Conservation (phyloP, 2,797 vertebrate species). For the Myripristis murdjan region DNA sequence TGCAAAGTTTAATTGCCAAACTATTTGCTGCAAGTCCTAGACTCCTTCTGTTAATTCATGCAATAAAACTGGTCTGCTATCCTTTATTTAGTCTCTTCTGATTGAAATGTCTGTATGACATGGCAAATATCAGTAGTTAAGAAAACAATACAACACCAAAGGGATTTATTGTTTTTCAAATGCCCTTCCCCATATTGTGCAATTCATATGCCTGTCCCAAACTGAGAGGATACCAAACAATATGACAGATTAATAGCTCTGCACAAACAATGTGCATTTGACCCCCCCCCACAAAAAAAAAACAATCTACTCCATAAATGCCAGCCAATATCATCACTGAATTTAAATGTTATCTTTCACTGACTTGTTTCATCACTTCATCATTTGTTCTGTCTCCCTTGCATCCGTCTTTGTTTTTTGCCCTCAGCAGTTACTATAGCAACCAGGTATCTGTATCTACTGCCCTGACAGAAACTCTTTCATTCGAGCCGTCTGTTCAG, state of each 20-base stretch:
- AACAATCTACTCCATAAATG: conserved; percentile 1
- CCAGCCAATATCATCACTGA: not conserved
- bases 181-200: not conserved
- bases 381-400: conserved; percentile 35
- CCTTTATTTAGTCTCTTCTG: no score
- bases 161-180: conserved; percentile 6
- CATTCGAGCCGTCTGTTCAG: conserved; percentile 41
- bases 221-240: not conserved
- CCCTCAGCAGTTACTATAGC: conserved; percentile 53
- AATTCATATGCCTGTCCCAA: not conserved
- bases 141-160: conserved; percentile 11
- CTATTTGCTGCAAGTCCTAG: no score
- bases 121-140: not conserved
- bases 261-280: conserved; percentile 4
- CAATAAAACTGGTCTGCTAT: no score
- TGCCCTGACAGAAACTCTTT: conserved; percentile 43
- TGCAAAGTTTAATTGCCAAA: no score
- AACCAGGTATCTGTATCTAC: conserved; percentile 50
- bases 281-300: not conserved
- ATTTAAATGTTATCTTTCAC: conserved; percentile 52
- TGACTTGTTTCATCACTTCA: conserved; percentile 41
- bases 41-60: no score
- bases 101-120: no score
- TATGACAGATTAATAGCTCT: conserved; percentile 14
- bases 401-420: conserved; percentile 11